A percentile compares a stretch with the other conserved stretches of the same genome.
These are phyloP conservation scores for Amblyjoppa proteus DNA, from an alignment of 2,888 invertebrate species.

Conservation along the genomic window DNA sequence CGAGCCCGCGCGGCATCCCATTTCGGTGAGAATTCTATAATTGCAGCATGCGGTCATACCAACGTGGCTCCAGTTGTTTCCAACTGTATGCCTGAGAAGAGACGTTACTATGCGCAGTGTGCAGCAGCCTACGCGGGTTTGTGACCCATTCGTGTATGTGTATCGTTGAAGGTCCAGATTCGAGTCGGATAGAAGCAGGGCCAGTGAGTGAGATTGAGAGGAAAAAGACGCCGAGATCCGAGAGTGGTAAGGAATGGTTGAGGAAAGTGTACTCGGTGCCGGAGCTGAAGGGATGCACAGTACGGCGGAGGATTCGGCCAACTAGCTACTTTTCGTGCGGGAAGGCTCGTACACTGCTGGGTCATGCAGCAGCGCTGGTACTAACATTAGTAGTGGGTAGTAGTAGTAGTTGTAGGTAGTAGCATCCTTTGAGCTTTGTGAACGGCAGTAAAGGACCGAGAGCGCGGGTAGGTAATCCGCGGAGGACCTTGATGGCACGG, in stretches of 20 bases:
- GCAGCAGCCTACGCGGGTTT: no score
- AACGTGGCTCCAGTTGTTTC: not conserved
- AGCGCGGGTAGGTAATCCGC: constrained; percentile 51
- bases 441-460: constrained; percentile 45
- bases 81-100: not conserved
- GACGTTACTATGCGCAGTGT: not conserved
- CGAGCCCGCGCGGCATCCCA: not conserved
- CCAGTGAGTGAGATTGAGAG: not conserved
- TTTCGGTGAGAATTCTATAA: constrained; percentile 4
- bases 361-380: not conserved
- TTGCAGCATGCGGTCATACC: not conserved
- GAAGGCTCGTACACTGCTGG: not conserved
- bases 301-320: not conserved
- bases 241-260: not conserved
- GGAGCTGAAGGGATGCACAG: constrained; percentile 1
- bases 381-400: constrained; percentile 15
- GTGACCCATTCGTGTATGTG: constrained; percentile 25
- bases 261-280: constrained; percentile 8
- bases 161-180: not conserved
- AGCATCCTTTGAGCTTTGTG: constrained; percentile 58
- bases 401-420: not conserved
- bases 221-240: not conserved
- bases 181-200: not conserved
- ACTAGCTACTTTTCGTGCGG: not conserved
- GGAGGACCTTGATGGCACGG: constrained; percentile 40